Evolutionary conservation across 2,797 vertebrate species (phyloP), one percentile per base, ranked within the genome.

Genomic region (Xerus rutilus): DNA sequence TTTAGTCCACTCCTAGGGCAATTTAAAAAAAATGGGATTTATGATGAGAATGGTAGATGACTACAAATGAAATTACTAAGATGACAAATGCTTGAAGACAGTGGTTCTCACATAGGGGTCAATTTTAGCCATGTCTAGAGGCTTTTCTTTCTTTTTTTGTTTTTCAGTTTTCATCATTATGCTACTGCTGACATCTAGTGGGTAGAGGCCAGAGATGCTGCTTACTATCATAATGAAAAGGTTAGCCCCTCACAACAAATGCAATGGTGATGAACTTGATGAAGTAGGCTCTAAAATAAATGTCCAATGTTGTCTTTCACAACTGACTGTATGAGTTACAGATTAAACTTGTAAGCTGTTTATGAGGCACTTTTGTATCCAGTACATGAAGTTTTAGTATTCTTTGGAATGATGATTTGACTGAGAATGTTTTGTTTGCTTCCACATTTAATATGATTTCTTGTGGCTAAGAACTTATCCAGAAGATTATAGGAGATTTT

Each of bases 401-500:
- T 39, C 30, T 77, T 73, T 69, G 83, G 74, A 90, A 91, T 59
- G 59, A 92, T 64, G 28, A 69, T 49, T 47, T 83, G 39, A 76
- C 23, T 95, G 74, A 47, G 70, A 69, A 76, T 69, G 57, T 77
- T 95, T 47, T 84, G 11, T 95, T 57, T 93, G 70, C 45, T 74
- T 94, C 43, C 20, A 88, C 10, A 32, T 86, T 92, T 77, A 86
- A 72, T 64, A 84, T 82, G 47, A 90, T 92, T 95, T 94, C 67
- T 59, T 92, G 67, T 54, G 23, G 91, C 32, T 83, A 43, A 94
- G 15, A 93, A 82, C 15, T 86, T 90, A 82, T 45, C 49, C 47
- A 89, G 39, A 69, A 13, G 25, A 91, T 30, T 49, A 20, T 76
- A 59, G 23, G 43, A 83, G 15, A 82, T 89, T 91, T 94, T 93